Evolutionary conservation across 2,797 vertebrate species (phyloP).

Genomic region (Cynopterus sphinx): DNA sequence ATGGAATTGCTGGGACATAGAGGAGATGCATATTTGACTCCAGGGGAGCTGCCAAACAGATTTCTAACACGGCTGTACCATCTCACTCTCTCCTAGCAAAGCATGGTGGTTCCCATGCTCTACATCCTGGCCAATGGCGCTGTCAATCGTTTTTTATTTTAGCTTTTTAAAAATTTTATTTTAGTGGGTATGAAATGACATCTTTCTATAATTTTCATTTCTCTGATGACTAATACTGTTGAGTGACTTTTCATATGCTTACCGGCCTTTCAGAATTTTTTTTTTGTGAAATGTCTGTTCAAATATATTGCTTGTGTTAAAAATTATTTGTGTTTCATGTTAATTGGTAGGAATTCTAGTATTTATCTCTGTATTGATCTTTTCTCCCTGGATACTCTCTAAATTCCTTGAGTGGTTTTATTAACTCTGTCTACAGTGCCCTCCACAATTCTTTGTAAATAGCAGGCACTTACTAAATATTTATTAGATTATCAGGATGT

Average conservation of each 20-base stretch:
- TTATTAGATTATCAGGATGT: not conserved
- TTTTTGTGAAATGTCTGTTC: not conserved
- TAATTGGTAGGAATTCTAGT: not conserved
- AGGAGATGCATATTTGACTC: not conserved
- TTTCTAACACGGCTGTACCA: rapidly evolving
- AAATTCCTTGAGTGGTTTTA: not conserved
- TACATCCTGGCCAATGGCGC: not conserved
- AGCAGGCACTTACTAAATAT: not conserved
- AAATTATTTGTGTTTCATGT: not conserved
- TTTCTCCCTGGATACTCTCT: not conserved
- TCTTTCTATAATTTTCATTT: not conserved
- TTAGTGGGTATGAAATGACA: not conserved
- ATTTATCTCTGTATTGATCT: not conserved
- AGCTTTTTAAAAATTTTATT: not conserved
- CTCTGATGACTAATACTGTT: not conserved
- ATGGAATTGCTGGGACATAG: not conserved
- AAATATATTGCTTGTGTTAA: not conserved
- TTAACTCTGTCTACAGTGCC: not conserved
- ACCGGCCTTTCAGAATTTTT: not conserved
- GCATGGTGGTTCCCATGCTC: not conserved
- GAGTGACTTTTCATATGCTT: not conserved
- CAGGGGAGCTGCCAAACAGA: not conserved
- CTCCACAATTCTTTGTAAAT: not conserved
- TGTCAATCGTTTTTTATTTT: not conserved
- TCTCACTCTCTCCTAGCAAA: not conserved